Conservation (phyloP, 2,113 vertebrate genomes). For the Melanerpes aurifrons region DNA sequence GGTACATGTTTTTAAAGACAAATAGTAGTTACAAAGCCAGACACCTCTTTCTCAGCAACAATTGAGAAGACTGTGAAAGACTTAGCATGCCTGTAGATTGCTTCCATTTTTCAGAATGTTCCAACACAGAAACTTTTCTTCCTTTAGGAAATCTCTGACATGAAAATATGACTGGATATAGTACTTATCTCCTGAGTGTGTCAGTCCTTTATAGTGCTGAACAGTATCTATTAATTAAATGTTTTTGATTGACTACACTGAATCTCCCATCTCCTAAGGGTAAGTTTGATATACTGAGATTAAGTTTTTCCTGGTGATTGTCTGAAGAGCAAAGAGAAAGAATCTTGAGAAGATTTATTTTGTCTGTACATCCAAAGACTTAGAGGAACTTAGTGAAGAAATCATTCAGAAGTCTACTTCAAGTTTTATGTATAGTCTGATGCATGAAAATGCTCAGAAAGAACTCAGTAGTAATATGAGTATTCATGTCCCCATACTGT, state of each 20-base stretch:
- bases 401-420: neutral
- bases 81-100: neutral
- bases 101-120: neutral
- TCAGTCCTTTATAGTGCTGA: neutral
- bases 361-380: neutral
- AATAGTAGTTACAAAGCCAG: neutral
- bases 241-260: slow-evolving; percentile 4
- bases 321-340: neutral
- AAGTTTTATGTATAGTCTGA: neutral
- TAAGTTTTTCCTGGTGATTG: neutral
- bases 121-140: neutral
- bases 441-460: neutral
- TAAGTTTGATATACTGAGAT: neutral
- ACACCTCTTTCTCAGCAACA: neutral
- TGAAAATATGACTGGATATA: neutral
- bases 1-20: neutral
- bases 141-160: neutral
- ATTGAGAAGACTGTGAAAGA: neutral
- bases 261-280: slow-evolving; percentile 9
- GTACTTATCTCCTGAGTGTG: neutral
- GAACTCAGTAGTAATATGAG: neutral
- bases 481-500: neutral
- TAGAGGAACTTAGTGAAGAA: neutral
- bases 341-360: neutral
- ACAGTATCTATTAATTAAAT: slow-evolving; percentile 25